These are phyloP conservation scores for Xerus inauris DNA, from an alignment of 2,113 vertebrate genomes.

Conservation along the genomic window DNA sequence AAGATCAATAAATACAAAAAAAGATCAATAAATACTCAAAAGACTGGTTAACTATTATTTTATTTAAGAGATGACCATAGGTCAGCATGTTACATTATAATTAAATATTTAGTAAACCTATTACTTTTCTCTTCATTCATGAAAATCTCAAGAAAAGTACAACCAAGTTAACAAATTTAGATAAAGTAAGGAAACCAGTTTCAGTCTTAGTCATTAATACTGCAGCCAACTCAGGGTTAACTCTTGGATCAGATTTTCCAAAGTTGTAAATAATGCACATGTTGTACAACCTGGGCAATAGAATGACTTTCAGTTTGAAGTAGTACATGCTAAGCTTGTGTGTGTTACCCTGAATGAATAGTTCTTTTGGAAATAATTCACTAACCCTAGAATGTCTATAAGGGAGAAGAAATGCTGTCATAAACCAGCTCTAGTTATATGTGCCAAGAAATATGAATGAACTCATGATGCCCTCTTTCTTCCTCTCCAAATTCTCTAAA, in stretches of 20 bases:
- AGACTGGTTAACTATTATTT: neutral
- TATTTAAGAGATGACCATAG: neutral
- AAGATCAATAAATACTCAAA: neutral
- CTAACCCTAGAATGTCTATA: neutral
- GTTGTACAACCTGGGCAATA: neutral
- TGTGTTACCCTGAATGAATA: constrained; percentile 1
- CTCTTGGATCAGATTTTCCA: neutral
- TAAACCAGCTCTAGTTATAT: neutral
- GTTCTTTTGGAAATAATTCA: constrained; percentile 12
- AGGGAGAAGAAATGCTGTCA: neutral
- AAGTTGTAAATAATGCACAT: constrained; percentile 45
- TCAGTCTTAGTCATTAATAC: neutral
- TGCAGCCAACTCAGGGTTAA: neutral
- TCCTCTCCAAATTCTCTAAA: constrained; percentile 30
- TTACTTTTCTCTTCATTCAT: constrained; percentile 8
- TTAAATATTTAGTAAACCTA: neutral
- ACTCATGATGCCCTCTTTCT: neutral
- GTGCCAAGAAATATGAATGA: constrained; percentile 23
- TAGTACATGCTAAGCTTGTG: neutral
- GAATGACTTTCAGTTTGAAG: neutral
- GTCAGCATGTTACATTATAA: neutral
- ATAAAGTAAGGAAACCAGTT: constrained; percentile 37
- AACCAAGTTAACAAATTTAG: neutral
- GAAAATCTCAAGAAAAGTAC: constrained; percentile 2
- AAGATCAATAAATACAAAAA: neutral